Base-by-base conservation (phyloP, 2,113 vertebrate genomes). In the Desmodus rotundus region DNA sequence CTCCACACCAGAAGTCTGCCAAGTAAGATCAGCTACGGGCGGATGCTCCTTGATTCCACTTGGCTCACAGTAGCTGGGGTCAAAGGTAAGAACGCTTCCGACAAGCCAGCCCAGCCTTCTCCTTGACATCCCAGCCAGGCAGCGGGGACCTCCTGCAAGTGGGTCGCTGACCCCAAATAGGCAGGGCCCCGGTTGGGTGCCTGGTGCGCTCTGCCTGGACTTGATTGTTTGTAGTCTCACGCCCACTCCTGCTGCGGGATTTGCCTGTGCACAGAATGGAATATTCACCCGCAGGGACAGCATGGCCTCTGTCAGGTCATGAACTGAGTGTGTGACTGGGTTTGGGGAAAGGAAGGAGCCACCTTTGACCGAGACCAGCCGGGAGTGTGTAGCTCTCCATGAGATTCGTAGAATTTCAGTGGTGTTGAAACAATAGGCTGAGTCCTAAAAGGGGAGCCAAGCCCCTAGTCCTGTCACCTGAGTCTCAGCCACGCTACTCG, bases 401-500 rank as follows among this genome's bases (percentile, higher is more conserved):
- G 28, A 63, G 6, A n/a, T 36, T 58, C 38, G 24, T 14, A 68
- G 65, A 68, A 36, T 19, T 68, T 17, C 7, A 0, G 7, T 20
- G 15, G 22, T 28, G 22, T 16, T 56, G 47, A 36, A 50, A 33
- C 15, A n/a, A 45, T 26, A 4, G 56, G 31, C 5, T 10, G 28
- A 41, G 4, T 76, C 78, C 11, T 4, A 2, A 50, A 31, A 68
- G 38, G 22, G 24, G 45, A 52, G 47, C 58, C 26, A 15, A n/a
- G 36, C 10, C 67, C 13, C 6, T 19, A 14, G 36, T 68, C 56
- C 26, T 0, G 0, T 72, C 65, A 45, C 31, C 6, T 5, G 52
- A 82, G 16, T 43, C 8, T 2, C 11, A 33, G 13, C 36, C 38
- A 0, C 0, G 19, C 10, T 45, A 6, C 54, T 47, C 0, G 19